Percentiles rank a stretch among this genome's conserved stretches.
Conservation (phyloP, 2,113 vertebrate species). For the Callorhinus ursinus region DNA sequence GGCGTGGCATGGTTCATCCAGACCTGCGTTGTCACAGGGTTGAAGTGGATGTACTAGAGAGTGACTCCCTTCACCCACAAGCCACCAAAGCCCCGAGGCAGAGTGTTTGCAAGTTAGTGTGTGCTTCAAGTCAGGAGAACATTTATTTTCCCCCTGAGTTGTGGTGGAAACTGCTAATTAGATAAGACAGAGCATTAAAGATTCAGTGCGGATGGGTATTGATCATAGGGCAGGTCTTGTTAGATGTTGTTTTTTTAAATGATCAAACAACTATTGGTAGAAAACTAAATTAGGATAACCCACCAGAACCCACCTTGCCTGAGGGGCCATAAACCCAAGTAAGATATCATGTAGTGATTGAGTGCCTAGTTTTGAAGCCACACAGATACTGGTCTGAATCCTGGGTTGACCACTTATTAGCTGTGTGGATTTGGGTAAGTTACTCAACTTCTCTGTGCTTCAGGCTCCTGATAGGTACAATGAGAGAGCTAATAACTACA, state of each 20-base stretch:
- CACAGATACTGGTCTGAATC: neutral
- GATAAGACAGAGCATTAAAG: slow-evolving; percentile 74
- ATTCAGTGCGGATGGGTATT: slow-evolving; percentile 64
- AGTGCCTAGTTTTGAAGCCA: neutral
- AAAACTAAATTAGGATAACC: slow-evolving; percentile 64
- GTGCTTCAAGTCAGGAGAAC: slow-evolving; percentile 65
- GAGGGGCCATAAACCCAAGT: slow-evolving; percentile 23
- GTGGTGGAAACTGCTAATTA: slow-evolving; percentile 77
- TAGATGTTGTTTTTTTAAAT: slow-evolving; percentile 51
- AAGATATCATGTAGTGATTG: neutral
- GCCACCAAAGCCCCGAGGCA: neutral
- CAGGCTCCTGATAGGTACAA: neutral
- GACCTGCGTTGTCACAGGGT: neutral
- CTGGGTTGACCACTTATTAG: neutral
- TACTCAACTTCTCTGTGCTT: neutral
- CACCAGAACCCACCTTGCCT: neutral
- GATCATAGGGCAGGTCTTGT: slow-evolving; percentile 72
- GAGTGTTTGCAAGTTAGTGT: slow-evolving; percentile 39
- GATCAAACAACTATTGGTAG: slow-evolving; percentile 72
- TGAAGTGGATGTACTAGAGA: neutral
- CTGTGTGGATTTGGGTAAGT: neutral
- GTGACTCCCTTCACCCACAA: neutral
- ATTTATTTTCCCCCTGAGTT: slow-evolving; percentile 64
- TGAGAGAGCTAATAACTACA: neutral
- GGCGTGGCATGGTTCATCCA: accelerated